A percentile compares a stretch with the other conserved stretches of the same genome.
Conservation (phyloP, 2,888 invertebrate genomes). For the Trachelus stipa region DNA sequence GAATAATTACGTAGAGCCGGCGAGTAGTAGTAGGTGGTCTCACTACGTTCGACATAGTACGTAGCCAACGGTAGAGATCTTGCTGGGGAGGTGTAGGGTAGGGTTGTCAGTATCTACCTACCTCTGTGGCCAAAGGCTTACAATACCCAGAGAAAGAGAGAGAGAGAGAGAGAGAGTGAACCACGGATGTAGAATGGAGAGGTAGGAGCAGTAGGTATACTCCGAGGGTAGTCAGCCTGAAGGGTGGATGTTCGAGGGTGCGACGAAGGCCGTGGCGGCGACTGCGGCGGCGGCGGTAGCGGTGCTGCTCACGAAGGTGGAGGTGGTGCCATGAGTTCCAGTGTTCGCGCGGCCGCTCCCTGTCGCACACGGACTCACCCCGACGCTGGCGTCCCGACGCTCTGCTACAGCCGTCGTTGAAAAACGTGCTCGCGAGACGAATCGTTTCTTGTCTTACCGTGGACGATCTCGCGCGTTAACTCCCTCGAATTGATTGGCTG, state of each 20-base stretch:
- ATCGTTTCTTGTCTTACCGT: conserved; percentile 14
- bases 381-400: conserved; percentile 45
- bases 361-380: conserved; percentile 55
- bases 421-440: conserved; percentile 43
- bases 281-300: conserved; percentile 24
- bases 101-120: conserved; percentile 46
- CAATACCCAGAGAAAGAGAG: conserved; percentile 14
- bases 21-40: not conserved
- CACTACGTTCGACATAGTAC: not conserved
- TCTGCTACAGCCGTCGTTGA: conserved; percentile 36
- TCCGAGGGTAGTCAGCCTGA: conserved; percentile 22
- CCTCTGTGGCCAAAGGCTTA: conserved; percentile 39
- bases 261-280: conserved; percentile 43
- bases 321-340: conserved; percentile 52
- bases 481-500: not conserved
- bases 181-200: conserved; percentile 24
- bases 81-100: not conserved
- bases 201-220: conserved; percentile 31
- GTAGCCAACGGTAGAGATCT: not conserved
- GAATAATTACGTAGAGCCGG: not conserved
- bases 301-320: conserved; percentile 26
- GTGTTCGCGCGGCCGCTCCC: conserved; percentile 66
- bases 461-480: not conserved
- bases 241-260: conserved; percentile 20
- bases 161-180: not conserved